Percentiles rank a stretch among this genome's conserved stretches.
Conservation (phyloP, 2,113 vertebrate genomes). For the Aix galericulata region DNA sequence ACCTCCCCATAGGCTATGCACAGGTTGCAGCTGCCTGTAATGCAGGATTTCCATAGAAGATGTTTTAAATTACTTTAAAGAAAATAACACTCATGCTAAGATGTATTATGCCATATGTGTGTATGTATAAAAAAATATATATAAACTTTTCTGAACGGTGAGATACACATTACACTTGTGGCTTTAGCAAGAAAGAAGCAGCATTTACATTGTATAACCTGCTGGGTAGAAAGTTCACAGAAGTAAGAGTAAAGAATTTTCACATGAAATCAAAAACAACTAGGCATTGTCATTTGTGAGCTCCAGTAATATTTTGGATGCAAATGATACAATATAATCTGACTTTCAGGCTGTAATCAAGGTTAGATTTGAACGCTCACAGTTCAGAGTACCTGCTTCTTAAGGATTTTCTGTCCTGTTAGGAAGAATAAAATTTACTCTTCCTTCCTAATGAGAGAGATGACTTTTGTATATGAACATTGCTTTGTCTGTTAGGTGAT, state of each 20-base stretch:
- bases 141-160: background rate
- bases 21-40: background rate
- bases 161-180: background rate
- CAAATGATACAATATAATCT: background rate
- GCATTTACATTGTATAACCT: background rate
- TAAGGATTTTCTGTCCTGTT: background rate
- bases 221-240: background rate
- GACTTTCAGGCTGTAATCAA: conserved; percentile 22
- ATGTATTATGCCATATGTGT: background rate
- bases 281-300: background rate
- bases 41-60: background rate
- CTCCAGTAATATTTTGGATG: background rate
- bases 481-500: background rate
- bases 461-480: background rate
- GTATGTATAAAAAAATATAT: background rate
- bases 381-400: background rate
- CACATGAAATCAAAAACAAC: background rate
- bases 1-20: background rate
- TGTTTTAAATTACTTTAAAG: background rate
- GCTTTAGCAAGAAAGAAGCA: background rate
- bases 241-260: background rate
- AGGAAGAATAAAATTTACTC: background rate
- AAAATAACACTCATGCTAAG: background rate
- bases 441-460: background rate
- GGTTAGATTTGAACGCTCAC: background rate